These are phyloP conservation scores for Leptopilina drosophilae DNA, from an alignment of 2,888 invertebrate species.

Conservation along the genomic window DNA sequence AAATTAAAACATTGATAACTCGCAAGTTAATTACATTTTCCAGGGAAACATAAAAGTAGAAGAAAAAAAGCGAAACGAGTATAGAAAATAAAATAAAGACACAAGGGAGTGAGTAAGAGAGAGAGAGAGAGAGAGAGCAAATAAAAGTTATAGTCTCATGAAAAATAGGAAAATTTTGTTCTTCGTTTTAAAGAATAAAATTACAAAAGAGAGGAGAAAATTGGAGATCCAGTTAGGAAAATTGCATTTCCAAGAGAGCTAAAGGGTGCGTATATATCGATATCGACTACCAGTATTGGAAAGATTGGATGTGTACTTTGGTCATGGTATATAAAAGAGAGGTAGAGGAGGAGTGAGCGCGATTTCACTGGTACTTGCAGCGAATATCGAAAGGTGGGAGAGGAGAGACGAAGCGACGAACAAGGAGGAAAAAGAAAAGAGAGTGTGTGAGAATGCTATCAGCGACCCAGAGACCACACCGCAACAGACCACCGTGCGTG, in stretches of 20 bases:
- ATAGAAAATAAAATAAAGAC: neutral
- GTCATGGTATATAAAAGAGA: slow-evolving; percentile 37
- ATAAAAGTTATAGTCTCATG: neutral
- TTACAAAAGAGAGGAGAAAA: slow-evolving; percentile 17
- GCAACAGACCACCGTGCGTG: slow-evolving; percentile 74
- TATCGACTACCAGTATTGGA: slow-evolving; percentile 31
- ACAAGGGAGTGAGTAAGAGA: neutral
- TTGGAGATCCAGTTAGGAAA: slow-evolving; percentile 26
- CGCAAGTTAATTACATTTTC: too few relatives aligned
- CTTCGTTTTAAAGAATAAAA: slow-evolving; percentile 5
- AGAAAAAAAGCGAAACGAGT: too few relatives aligned
- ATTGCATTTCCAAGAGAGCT: slow-evolving; percentile 27
- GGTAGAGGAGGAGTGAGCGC: slow-evolving; percentile 50
- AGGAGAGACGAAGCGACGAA: slow-evolving; percentile 42
- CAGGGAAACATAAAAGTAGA: too few relatives aligned
- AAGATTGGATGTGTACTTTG: slow-evolving; percentile 38
- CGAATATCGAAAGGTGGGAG: slow-evolving; percentile 45
- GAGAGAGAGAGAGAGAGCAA: neutral
- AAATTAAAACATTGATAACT: too few relatives aligned
- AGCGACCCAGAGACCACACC: slow-evolving; percentile 72
- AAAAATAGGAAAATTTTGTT: slow-evolving; percentile 14
- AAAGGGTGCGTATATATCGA: slow-evolving; percentile 19
- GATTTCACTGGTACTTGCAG: slow-evolving; percentile 52
- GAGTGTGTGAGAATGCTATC: slow-evolving; percentile 46
- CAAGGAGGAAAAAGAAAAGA: slow-evolving; percentile 18